Conservation (phyloP, 2,888 invertebrate species). For the Horisme vitalbata region DNA sequence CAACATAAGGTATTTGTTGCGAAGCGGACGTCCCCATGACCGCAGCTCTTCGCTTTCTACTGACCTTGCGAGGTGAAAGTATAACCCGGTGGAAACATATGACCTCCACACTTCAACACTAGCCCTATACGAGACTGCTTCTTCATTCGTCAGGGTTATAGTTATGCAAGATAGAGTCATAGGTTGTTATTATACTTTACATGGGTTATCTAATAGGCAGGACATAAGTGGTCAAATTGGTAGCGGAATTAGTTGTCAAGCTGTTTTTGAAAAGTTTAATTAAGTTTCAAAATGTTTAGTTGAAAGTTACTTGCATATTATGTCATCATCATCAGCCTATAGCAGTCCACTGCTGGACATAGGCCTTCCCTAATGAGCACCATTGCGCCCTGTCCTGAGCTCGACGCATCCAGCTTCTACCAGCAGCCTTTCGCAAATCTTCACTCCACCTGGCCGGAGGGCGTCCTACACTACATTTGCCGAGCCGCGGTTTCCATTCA, state of each 20-base stretch:
- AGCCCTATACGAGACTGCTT: not conserved
- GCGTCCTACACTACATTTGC: too few species aligned
- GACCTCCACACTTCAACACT: conserved; percentile 13
- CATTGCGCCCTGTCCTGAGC: too few species aligned
- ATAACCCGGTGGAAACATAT: conserved; percentile 14
- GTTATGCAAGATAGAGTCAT: conserved; percentile 20
- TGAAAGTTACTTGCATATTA: too few species aligned
- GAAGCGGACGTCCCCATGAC: conserved; percentile 20
- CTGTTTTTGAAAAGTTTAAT: too few species aligned
- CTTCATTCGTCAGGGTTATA: conserved; percentile 13
- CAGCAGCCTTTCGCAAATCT: too few species aligned
- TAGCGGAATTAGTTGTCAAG: not conserved
- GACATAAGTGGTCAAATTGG: conserved; percentile 11
- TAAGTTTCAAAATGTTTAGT: too few species aligned
- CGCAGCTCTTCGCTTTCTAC: conserved; percentile 35
- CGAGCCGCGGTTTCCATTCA: too few species aligned
- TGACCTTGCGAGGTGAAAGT: conserved; percentile 39
- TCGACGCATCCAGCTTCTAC: too few species aligned
- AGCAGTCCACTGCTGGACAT: too few species aligned
- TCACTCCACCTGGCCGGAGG: too few species aligned
- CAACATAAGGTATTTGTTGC: conserved; percentile 9
- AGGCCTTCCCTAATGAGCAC: too few species aligned
- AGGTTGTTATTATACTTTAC: conserved; percentile 19
- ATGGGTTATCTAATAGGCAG: conserved; percentile 19
- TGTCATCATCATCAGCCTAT: too few species aligned